A percentile compares a stretch with the other conserved stretches of the same genome.
Conservation (phyloP, 37 sponge, comb jelly and placozoan genomes). For the Cladorhizidae sp. region DNA sequence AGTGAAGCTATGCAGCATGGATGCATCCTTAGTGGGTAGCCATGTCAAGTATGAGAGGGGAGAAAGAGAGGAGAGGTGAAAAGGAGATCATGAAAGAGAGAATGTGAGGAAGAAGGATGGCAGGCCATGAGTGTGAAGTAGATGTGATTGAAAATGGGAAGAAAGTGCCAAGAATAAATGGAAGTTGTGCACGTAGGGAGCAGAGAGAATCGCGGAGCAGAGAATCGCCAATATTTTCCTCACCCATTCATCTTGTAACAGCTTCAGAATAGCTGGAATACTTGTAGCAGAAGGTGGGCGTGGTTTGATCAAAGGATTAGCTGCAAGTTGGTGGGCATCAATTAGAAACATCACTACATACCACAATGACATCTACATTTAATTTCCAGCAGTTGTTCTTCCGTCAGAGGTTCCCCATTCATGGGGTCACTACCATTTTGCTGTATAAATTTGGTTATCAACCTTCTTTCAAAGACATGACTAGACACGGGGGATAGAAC, state of each 20-base stretch:
- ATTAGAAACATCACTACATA: background rate
- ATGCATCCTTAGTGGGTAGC: slow-evolving; percentile 76
- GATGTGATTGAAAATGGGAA: too few relatives aligned
- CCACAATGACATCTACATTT: slow-evolving; percentile 53
- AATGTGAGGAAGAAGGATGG: too few relatives aligned
- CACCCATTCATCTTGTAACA: slow-evolving; percentile 98
- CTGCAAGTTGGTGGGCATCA: slow-evolving; percentile 38
- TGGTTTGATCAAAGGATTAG: slow-evolving; percentile 84
- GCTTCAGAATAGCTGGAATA: slow-evolving; percentile 98
- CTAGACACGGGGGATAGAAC: slow-evolving; percentile 93
- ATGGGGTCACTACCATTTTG: slow-evolving; percentile 95
- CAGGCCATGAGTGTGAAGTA: too few relatives aligned
- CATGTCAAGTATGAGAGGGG: too few relatives aligned
- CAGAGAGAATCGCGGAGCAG: too few relatives aligned
- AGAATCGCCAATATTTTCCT: background rate
- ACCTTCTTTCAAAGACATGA: slow-evolving; percentile 91
- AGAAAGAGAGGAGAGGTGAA: background rate
- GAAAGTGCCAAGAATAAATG: background rate
- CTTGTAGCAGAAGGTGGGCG: slow-evolving; percentile 99
- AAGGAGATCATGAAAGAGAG: too few relatives aligned
- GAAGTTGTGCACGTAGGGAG: background rate
- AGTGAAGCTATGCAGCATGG: slow-evolving; percentile 98
- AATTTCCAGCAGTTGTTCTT: slow-evolving; percentile 85
- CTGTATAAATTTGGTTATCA: slow-evolving; percentile 88
- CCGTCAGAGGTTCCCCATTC: slow-evolving; percentile 89